A percentile compares a stretch with the other conserved stretches of the same genome.
These are phyloP conservation scores for Drosophila melanogaster DNA, from an alignment of 1,140 invertebrate genomes.

Conservation along the genomic window DNA sequence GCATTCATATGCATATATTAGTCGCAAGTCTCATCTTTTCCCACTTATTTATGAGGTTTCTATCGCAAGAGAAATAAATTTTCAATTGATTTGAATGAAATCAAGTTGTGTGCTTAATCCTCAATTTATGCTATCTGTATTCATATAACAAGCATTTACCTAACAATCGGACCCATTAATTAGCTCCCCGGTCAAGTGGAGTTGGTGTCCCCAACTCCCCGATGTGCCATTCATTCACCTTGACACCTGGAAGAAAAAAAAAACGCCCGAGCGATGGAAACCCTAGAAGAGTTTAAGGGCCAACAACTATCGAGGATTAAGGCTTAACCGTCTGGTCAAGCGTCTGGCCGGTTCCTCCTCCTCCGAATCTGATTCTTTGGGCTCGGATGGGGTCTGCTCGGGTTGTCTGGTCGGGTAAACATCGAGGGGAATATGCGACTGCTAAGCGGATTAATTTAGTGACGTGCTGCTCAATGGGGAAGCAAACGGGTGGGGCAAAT, in stretches of 20 bases:
- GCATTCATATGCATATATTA: neutral
- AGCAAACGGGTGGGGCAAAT: conserved; percentile 12
- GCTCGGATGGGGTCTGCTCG: conserved; percentile 44
- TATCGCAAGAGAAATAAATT: neutral
- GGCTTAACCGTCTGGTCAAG: conserved; percentile 75
- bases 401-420: conserved; percentile 60
- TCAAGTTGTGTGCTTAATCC: conserved; percentile 5
- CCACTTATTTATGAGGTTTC: neutral
- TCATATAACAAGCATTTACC: conserved; percentile 9
- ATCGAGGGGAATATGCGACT: conserved; percentile 58
- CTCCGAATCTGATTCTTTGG: conserved; percentile 30
- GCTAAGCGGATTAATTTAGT: conserved; percentile 76
- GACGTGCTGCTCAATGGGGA: conserved; percentile 67
- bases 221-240: conserved; percentile 59
- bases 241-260: conserved; percentile 48
- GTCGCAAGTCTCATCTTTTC: neutral
- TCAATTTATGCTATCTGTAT: conserved; percentile 22
- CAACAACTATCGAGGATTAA: conserved; percentile 74
- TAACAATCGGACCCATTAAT: conserved; percentile 66
- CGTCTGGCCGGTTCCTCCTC: conserved; percentile 47
- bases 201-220: conserved; percentile 14
- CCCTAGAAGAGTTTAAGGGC: conserved; percentile 52
- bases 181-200: conserved; percentile 30
- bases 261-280: conserved; percentile 34
- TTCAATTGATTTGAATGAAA: conserved; percentile 12